A percentile compares a stretch with the other conserved stretches of the same genome.
Conservation (phyloP, 2,888 invertebrate genomes). For the Malacosoma neustria region DNA sequence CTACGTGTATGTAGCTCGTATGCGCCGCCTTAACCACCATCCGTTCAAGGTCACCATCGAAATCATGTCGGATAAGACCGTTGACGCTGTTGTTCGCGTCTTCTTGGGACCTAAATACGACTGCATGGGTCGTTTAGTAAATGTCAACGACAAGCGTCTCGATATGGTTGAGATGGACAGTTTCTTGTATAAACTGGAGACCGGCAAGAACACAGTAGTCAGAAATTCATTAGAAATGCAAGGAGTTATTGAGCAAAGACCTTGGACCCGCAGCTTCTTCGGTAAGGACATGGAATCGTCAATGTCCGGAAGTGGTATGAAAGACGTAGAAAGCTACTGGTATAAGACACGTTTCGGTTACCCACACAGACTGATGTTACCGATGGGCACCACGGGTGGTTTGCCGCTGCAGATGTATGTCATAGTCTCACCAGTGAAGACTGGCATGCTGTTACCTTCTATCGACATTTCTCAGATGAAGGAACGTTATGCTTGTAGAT, state of each 20-base stretch:
- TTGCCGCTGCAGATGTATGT: constrained; percentile 78
- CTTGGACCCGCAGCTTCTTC: constrained; percentile 45
- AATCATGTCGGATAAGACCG: constrained; percentile 71
- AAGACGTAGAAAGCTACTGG: constrained; percentile 69
- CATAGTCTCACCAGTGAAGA: constrained; percentile 73
- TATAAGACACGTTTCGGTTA: constrained; percentile 73
- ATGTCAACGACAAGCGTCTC: constrained; percentile 54
- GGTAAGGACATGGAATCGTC: constrained; percentile 25
- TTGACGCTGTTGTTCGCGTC: constrained; percentile 77
- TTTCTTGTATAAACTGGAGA: constrained; percentile 76
- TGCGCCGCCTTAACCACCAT: constrained; percentile 78
- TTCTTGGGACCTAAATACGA: constrained; percentile 84
- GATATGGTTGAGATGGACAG: constrained; percentile 65
- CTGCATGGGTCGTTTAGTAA: constrained; percentile 73
- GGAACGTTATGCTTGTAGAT: constrained; percentile 69
- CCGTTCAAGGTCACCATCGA: constrained; percentile 76
- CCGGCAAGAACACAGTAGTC: constrained; percentile 80
- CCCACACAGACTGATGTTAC: constrained; percentile 81
- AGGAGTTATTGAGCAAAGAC: constrained; percentile 76
- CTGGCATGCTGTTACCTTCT: constrained; percentile 52
- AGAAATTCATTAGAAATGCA: constrained; percentile 80
- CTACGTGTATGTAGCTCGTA: constrained; percentile 68
- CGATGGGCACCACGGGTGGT: constrained; percentile 80
- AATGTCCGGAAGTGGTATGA: constrained; percentile 49
- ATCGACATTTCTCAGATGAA: constrained; percentile 63